Base-by-base conservation (phyloP, 2,888 invertebrate genomes). In the Drosophila anomelani region DNA sequence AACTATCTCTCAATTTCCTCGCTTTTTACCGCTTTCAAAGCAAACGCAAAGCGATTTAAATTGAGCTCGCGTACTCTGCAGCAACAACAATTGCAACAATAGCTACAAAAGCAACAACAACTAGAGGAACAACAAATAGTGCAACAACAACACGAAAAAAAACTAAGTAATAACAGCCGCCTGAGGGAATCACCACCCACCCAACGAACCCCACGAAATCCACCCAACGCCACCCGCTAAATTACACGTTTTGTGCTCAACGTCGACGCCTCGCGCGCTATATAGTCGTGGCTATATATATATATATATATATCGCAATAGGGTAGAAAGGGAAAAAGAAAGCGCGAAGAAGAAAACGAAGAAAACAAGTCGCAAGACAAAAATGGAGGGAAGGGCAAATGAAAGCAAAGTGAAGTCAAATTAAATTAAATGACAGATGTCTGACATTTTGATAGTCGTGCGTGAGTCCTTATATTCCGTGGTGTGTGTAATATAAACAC, bases 371-470 rank as follows among this genome's bases (percentile, higher is more conserved):
- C 20, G 20, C 54, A 41, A 47, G 47, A n/a, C 54, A 41, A 51
- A 51, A 43, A 49, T 36, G 43, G 17, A 29, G 60, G 58, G 61
- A 55, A 74, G 76, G 72, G 84, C 85, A 85, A 85, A 88, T 78
- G 81, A 85, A 85, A 89, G 87, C 87, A 86, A 56, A 89, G 86
- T 85, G 77, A 88, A 86, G 79, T 87, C 79, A 89, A 89, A 86
- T 86, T 89, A 86, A 86, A 86, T 86, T 89, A 86, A 89, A 86
- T 88, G 89, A 86, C 85, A 86, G 89, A 89, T 86, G 89, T 88
- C 89, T 89, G 85, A 86, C 85, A 88, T 80, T 85, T 85, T 85
- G 86, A 77, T 78, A 77, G 75, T 73, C 80, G 73, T 63, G 71
- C 67, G 78, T 63, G 71, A 46, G 62, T 41, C 61, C 44, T 38